A percentile compares a stretch with the other conserved stretches of the same genome.
phyloP scores from a whole-genome alignment of 2,797 vertebrate genomes.

The Falco peregrinus region DNA sequence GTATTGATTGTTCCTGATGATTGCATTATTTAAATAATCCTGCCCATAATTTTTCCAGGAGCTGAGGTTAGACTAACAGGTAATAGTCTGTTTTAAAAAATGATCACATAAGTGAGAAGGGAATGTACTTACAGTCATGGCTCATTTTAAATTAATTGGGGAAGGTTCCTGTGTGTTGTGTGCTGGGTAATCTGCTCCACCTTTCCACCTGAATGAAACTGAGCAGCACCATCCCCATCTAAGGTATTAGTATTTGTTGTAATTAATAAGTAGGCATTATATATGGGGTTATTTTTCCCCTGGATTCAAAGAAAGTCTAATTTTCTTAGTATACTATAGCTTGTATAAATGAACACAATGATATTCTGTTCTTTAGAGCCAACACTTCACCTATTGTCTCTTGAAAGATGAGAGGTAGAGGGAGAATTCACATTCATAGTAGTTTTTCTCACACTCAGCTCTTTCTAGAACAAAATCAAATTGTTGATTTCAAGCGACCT shows the following conservation, averaged over 20 bases:
- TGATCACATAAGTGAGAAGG: neutral
- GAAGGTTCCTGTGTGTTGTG: neutral
- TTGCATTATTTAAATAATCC: neutral
- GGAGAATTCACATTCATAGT: neutral
- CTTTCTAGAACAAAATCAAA: neutral
- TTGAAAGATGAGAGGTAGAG: neutral
- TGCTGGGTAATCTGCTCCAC: neutral
- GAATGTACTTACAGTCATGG: neutral
- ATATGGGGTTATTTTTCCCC: neutral
- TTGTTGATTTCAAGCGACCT: neutral
- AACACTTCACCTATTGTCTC: neutral
- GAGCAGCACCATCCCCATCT: neutral
- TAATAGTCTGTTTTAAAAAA: neutral
- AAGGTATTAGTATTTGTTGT: neutral
- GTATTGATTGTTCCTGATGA: neutral
- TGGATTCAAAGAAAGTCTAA: neutral
- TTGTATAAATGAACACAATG: neutral
- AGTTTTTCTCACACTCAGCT: neutral
- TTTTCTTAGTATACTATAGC: neutral
- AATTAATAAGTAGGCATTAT: neutral
- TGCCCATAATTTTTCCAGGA: neutral
- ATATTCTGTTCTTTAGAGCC: neutral
- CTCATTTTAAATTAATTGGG: neutral
- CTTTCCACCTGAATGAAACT: neutral
- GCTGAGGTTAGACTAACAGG: neutral